Evolutionary conservation across 2,797 vertebrate species (phyloP), one percentile per base, ranked within the genome.

Genomic region (Myotis myotis): DNA sequence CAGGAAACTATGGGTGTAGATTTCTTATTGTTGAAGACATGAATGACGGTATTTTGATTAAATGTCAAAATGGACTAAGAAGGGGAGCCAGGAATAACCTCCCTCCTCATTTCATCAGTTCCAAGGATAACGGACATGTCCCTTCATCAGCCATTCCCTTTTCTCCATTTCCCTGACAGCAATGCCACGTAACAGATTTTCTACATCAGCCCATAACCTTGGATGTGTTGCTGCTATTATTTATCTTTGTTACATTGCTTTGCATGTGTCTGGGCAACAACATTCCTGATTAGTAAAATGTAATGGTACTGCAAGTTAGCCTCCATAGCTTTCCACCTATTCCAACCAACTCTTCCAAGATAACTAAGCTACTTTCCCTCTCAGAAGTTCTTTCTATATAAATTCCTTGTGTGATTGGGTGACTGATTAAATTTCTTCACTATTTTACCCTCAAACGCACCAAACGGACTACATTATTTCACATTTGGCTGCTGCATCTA

Each of bases 121-220:
- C 33, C 30, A 62, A 53, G 36, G 60, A 84, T 12, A 82, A 53
- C 2, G 13, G 25, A 44, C 3, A 2, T 9, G 12, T 33, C 8
- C 82, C 44, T 87, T 75, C 25, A 41, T 28, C 23, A 74, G 20
- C 10, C 2, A 10, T 33, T 76, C 3, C 20, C 12, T 57, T 57
- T 33, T n/a, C 22, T 82, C 12, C 62, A 2, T 28, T 8, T 86
- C 74, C 22, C 0, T 51, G 25, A 15, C 0, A 1, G 2, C 8
- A 80, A 5, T 0, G 22, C 13, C 74, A 51, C 0, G 0, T 36
- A 60, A 6, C 0, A 1, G 5, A 47, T 44, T 84, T 66, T 68
- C 62, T 49, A 20, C 12, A 2, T 55, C 1, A 49, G 51, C 20
- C 8, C 36, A 8, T 44, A 4, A 8, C 38, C 30, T 8, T 25